These are phyloP conservation scores for Aphodius sticticus DNA, from an alignment of 2,888 invertebrate species.

Conservation along the genomic window DNA sequence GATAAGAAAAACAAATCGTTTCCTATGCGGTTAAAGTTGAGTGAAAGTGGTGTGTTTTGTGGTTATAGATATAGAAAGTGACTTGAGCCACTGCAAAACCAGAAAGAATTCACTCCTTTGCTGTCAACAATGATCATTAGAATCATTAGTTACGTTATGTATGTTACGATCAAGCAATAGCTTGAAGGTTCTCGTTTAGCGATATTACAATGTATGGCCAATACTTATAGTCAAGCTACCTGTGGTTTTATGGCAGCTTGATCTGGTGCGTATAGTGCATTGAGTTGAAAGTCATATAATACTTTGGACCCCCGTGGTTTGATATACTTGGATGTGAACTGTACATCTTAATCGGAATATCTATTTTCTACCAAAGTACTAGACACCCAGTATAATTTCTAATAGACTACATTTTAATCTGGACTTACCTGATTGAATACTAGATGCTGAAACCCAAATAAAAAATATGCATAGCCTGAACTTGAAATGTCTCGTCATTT, in stretches of 20 bases:
- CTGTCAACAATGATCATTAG: not conserved
- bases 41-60: not conserved
- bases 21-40: not conserved
- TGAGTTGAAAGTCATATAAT: no score
- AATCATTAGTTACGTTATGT: not conserved
- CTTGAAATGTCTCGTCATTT: conserved; percentile 30
- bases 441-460: conserved; percentile 18
- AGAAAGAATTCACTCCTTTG: not conserved
- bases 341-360: no score
- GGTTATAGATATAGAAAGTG: not conserved
- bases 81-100: not conserved
- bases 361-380: not conserved
- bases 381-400: not conserved
- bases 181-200: not conserved
- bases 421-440: conserved; percentile 30
- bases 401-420: not conserved
- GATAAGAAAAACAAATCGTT: not conserved
- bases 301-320: no score
- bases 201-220: not conserved
- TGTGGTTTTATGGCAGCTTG: not conserved
- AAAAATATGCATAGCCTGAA: conserved; percentile 18
- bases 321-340: no score
- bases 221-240: not conserved
- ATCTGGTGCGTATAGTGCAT: no score
- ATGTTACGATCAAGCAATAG: not conserved